These are phyloP conservation scores for Scylla paramamosain DNA, from an alignment of 1,140 invertebrate species.

Conservation along the genomic window DNA sequence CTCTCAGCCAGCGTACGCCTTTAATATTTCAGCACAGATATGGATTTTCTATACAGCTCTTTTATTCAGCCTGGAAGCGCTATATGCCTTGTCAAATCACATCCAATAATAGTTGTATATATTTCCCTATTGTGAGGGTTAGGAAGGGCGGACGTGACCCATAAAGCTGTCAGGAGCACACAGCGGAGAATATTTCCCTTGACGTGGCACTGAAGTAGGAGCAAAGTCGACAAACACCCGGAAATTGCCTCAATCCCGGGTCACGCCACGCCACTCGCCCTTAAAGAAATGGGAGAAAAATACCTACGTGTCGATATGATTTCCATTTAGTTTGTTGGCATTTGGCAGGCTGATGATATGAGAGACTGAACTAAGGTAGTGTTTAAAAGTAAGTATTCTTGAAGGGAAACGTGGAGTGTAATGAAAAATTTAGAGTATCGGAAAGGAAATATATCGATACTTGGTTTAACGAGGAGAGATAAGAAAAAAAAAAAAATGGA, in stretches of 20 bases:
- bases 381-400: no score
- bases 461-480: no score
- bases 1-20: neutral
- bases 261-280: neutral
- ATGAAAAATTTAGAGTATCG: no score
- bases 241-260: neutral
- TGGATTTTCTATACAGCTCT: neutral
- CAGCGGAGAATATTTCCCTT: neutral
- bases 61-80: neutral
- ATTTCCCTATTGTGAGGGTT: neutral
- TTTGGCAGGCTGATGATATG: no score
- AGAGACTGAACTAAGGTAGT: no score
- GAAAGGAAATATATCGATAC: no score
- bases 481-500: no score
- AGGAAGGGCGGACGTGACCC: neutral
- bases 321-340: no score
- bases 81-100: conserved; percentile 2
- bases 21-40: neutral
- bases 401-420: no score
- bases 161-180: conserved; percentile 1
- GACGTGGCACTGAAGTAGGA: neutral
- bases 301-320: no score
- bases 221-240: neutral
- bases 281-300: no score
- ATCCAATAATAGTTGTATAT: conserved; percentile 16